Evolutionary conservation across 2,113 vertebrate genomes (phyloP), one percentile per base, ranked within the genome.

Genomic region (Passer domesticus): DNA sequence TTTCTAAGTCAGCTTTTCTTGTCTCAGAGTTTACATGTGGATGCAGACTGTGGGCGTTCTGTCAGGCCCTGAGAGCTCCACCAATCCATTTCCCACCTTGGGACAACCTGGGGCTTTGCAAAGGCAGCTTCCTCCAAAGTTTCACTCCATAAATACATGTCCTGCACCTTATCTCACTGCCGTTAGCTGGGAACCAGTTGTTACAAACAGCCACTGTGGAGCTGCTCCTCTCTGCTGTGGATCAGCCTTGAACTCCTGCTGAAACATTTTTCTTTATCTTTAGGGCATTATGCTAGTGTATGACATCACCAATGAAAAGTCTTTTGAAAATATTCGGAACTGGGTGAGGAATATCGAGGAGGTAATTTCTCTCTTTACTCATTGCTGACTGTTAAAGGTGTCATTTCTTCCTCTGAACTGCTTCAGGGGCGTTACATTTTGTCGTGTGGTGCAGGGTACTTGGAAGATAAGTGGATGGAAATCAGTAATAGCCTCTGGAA

Each of bases 311-410:
- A 99, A 99, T 4, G 99, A 99, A 88, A 99, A 99, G 79, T 99
- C 99, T 27, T 99, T 99, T 67, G 99, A 99, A 55, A 99, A 99
- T 73, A 99, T 99, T 97, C 99, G 99, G 97, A 99, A 99, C 96
- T 99, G 99, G 99, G 99, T 99, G 95, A 98, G 99, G 83, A 99
- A 99, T 85, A 99, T 99, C 15, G 99, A 99, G 91, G 99, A 99
- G 98, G 99, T 99, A 96, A 90, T 87, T 87, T 58, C 9, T 23
- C 1, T 67, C 0, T 66, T 92, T 76, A 1, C 5, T 79, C 33
- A 3, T 16, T n/a, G 4, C 10, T 33, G 31, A 5, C 5, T 37
- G 3, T 10, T 68, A 23, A 41, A 72, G 43, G 17, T 52, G n/a
- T 39, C 9, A 0, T 37, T 62, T 55, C 13, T 59, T 64, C 2